Percentiles rank a stretch among this genome's conserved stretches.
Evolutionary conservation across 2,888 invertebrate genomes (phyloP).

Genomic region (Pterobdella sp.): DNA sequence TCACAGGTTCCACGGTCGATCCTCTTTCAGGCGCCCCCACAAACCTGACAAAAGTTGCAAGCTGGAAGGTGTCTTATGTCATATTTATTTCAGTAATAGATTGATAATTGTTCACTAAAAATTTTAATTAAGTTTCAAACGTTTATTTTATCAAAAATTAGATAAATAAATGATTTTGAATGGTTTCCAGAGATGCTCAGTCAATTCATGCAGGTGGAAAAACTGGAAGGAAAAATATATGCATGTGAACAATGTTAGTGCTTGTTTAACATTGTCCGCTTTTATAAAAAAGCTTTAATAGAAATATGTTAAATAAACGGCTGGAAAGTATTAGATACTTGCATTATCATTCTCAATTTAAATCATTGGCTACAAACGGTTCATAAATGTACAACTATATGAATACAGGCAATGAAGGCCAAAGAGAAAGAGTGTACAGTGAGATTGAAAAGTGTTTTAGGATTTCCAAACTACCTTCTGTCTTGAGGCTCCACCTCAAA

Average conservation of each 20-base stretch:
- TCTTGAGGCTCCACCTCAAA: conserved; percentile 49
- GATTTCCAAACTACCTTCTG: conserved; percentile 44
- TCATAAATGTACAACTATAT: too few relatives aligned
- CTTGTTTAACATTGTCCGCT: conserved; percentile 27
- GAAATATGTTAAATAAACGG: too few relatives aligned
- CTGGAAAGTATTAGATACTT: too few relatives aligned
- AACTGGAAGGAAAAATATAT: conserved; percentile 47
- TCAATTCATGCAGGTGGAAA: conserved; percentile 47
- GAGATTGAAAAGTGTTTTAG: conserved; percentile 44
- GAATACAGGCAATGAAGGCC: conserved; percentile 19
- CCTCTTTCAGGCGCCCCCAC: background rate
- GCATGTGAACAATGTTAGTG: conserved; percentile 48
- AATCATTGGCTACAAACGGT: too few relatives aligned
- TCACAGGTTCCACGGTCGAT: background rate
- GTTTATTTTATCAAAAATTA: too few relatives aligned
- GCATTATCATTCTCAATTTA: too few relatives aligned
- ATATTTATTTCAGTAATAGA: background rate
- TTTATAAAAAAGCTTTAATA: background rate
- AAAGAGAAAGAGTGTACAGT: conserved; percentile 39
- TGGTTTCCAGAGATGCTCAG: conserved; percentile 44
- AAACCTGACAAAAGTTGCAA: background rate
- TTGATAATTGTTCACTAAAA: background rate
- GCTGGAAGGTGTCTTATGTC: too few relatives aligned
- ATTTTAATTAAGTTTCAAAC: too few relatives aligned
- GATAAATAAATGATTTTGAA: conserved; percentile 3